Evolutionary conservation across 2,888 invertebrate genomes (phyloP), one percentile per base, ranked within the genome.

Genomic region (Perdita meconis): DNA sequence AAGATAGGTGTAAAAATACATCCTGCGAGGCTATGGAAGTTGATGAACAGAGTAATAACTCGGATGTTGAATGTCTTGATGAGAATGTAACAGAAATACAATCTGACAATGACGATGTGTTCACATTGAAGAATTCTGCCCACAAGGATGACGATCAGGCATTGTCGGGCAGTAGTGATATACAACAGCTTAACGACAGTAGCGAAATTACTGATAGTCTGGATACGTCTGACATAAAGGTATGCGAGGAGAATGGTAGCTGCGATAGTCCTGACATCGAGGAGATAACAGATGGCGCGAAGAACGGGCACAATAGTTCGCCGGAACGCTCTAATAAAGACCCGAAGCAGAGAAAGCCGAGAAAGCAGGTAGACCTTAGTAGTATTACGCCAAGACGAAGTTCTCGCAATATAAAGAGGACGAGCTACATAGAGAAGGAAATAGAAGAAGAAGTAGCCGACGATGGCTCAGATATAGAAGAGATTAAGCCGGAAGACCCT

Each of bases 401-500:
- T 89, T 93, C 94, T 44, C 91, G 95, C 38, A 94, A 94, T 88
- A 89, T 94, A 42, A 94, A 94, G 85, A 95, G 95, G 81, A 95
- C 94, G 85, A 93, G 93, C 82, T 94, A 94, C 85, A 90, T 92
- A 85, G 94, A 93, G 79, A 93, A 93, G 86, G 93, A 94, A 77
- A 84, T 93, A 10, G 94, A 94, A 66, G 92, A 92, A 1, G 89
- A 88, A 5, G 93, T 94, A 77, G 94, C 94, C 8, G 94, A 94
- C 50, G 93, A 94, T 83, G 95, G 94, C 77, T 95, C 95, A 12
- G 95, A 96, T 83, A 93, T 95, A 69, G 95, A 95, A 88, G 95
- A 95, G 91, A 93, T 95, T 2, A 89, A 94, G 44, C 93, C 94
- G 1, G 94, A 94, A 81, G 95, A 95, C 92, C 94, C 95, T 2